These are phyloP conservation scores for Tyto alba DNA, from an alignment of 2,113 vertebrate species.

Conservation along the genomic window DNA sequence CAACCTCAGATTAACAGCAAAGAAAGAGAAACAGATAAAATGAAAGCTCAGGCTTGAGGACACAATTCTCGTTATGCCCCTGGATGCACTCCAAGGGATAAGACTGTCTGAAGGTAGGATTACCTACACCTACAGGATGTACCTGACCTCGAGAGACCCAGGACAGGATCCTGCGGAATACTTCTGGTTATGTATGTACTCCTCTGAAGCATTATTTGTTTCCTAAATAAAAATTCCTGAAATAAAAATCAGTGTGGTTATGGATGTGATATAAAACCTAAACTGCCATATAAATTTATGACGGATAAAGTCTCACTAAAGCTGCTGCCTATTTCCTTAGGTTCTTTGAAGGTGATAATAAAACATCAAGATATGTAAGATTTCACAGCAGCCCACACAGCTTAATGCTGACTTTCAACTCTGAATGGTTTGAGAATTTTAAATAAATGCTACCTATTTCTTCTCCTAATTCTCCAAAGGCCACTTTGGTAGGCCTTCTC, in stretches of 20 bases:
- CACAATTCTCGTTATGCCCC: not conserved
- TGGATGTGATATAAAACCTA: not conserved
- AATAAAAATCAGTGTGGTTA: not conserved
- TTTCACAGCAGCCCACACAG: not conserved
- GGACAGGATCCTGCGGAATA: not conserved
- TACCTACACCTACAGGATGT: conserved; percentile 9
- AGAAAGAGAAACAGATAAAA: not conserved
- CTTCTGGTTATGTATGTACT: not conserved
- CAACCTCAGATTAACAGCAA: not conserved
- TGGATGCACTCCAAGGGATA: not conserved
- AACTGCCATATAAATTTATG: not conserved
- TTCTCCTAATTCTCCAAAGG: not conserved
- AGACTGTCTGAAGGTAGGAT: conserved; percentile 27
- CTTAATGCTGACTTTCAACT: not conserved
- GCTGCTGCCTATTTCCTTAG: not conserved
- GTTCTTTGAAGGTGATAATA: not conserved
- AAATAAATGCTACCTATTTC: not conserved
- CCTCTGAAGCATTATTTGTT: not conserved
- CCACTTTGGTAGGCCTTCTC: not conserved
- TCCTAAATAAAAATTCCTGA: not conserved
- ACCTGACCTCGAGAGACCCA: not conserved
- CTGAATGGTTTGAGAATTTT: not conserved
- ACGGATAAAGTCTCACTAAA: not conserved
- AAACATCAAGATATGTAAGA: not conserved
- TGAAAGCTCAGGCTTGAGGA: not conserved